A percentile compares a stretch with the other conserved stretches of the same genome.
These are phyloP conservation scores for Agrenia bidenticulata DNA, from an alignment of 2,888 invertebrate genomes.

Conservation along the genomic window DNA sequence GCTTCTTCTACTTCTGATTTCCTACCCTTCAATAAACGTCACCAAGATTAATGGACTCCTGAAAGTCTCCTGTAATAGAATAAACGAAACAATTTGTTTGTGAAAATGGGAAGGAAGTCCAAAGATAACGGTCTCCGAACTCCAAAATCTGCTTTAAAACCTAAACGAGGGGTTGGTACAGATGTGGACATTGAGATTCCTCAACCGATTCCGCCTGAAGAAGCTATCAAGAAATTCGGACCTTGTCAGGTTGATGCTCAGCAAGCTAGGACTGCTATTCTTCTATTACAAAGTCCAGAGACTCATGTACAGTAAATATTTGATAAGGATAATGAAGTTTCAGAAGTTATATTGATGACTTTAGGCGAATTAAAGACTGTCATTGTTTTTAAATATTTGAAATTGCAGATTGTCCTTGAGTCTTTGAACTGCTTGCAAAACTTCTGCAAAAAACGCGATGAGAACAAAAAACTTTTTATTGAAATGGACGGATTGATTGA, in stretches of 20 bases:
- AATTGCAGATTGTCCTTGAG: conserved; percentile 40
- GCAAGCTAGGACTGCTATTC: conserved; percentile 44
- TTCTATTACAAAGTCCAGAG: conserved; percentile 47
- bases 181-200: conserved; percentile 28
- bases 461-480: conserved; percentile 41
- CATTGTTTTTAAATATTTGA: not conserved
- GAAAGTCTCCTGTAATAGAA: too few species aligned
- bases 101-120: not conserved
- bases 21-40: too few species aligned
- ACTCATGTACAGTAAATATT: too few species aligned
- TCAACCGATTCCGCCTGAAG: conserved; percentile 24
- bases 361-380: too few species aligned
- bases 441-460: conserved; percentile 40
- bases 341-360: too few species aligned
- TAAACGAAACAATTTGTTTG: too few species aligned
- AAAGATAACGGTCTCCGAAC: conserved; percentile 19
- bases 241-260: conserved; percentile 41
- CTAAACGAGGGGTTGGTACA: conserved; percentile 22
- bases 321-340: too few species aligned
- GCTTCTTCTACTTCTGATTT: too few species aligned
- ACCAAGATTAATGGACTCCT: too few species aligned
- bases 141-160: conserved; percentile 16
- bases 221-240: conserved; percentile 40
- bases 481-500: conserved; percentile 38
- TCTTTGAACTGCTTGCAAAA: conserved; percentile 46